Evolutionary conservation across 2,113 vertebrate genomes (phyloP).

Genomic region (Vicugna pacos): DNA sequence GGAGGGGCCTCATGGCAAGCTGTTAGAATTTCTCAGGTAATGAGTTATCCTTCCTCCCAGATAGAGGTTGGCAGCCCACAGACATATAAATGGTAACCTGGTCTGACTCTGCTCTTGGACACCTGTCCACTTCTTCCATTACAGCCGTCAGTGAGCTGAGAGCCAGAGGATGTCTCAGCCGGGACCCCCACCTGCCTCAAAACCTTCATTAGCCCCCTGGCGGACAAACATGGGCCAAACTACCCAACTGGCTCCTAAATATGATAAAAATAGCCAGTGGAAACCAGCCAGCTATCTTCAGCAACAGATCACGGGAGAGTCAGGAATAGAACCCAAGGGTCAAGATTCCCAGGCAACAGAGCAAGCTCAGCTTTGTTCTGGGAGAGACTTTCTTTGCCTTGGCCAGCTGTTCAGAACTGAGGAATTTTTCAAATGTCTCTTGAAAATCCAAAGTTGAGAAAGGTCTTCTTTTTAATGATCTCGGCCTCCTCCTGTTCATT

Average conservation of each 20-base stretch:
- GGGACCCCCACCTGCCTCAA: background rate
- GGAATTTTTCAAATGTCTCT: slow-evolving; percentile 14
- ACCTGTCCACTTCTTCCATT: background rate
- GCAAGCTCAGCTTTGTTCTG: background rate
- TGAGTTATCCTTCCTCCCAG: background rate
- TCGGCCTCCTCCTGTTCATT: slow-evolving; percentile 21
- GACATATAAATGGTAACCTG: background rate
- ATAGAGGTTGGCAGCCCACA: background rate
- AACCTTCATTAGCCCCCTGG: background rate
- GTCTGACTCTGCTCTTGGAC: background rate
- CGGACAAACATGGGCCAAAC: background rate
- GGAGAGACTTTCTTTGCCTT: background rate
- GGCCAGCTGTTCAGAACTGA: background rate
- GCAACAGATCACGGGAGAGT: background rate
- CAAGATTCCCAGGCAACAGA: background rate
- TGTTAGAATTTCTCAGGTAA: slow-evolving; percentile 41
- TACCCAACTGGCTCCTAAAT: background rate
- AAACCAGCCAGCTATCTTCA: background rate
- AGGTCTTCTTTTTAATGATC: slow-evolving; percentile 41
- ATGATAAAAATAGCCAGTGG: background rate
- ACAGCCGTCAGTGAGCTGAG: background rate
- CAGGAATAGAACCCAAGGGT: background rate
- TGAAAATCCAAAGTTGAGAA: slow-evolving; percentile 52
- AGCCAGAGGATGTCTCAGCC: background rate
- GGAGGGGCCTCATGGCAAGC: background rate